phyloP scores from a whole-genome alignment of 2,888 invertebrate genomes.

The Dastarcus helophoroides region DNA sequence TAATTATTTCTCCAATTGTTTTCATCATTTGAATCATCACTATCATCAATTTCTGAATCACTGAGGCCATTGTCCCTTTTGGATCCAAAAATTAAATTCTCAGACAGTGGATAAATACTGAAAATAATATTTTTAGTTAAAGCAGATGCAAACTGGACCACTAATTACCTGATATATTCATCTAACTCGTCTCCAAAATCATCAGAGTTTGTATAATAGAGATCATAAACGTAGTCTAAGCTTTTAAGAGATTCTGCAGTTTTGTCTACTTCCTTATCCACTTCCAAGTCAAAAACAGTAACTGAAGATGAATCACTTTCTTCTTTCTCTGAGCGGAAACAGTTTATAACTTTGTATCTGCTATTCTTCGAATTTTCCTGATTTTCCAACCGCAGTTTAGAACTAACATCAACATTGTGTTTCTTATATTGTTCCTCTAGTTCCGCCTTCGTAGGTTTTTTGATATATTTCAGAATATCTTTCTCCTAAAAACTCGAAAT shows the following conservation, averaged over 20 bases:
- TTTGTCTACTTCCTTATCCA: slow-evolving; percentile 13
- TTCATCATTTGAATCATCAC: slow-evolving; percentile 68
- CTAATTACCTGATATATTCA: slow-evolving; percentile 31
- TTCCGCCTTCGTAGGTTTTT: background rate
- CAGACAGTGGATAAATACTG: slow-evolving; percentile 35
- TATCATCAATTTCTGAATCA: slow-evolving; percentile 40
- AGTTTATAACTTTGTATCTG: slow-evolving; percentile 40
- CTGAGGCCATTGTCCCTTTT: slow-evolving; percentile 26
- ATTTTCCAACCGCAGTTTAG: background rate
- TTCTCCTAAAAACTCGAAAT: background rate
- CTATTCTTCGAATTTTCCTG: background rate
- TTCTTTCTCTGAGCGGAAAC: slow-evolving; percentile 38
- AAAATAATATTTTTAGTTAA: slow-evolving; percentile 15
- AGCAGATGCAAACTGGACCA: background rate
- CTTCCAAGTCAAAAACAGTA: slow-evolving; percentile 16
- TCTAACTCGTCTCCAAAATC: slow-evolving; percentile 37
- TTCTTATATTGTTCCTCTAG: background rate
- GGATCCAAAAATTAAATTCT: slow-evolving; percentile 34
- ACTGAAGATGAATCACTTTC: slow-evolving; percentile 12
- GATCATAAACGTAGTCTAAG: slow-evolving; percentile 51
- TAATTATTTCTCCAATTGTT: slow-evolving; percentile 69
- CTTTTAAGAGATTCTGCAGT: slow-evolving; percentile 2
- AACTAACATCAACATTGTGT: background rate
- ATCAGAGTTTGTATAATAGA: slow-evolving; percentile 46
- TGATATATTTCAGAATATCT: background rate